phyloP scores from a whole-genome alignment of 2,797 vertebrate genomes.

The Pygocentrus nattereri region DNA sequence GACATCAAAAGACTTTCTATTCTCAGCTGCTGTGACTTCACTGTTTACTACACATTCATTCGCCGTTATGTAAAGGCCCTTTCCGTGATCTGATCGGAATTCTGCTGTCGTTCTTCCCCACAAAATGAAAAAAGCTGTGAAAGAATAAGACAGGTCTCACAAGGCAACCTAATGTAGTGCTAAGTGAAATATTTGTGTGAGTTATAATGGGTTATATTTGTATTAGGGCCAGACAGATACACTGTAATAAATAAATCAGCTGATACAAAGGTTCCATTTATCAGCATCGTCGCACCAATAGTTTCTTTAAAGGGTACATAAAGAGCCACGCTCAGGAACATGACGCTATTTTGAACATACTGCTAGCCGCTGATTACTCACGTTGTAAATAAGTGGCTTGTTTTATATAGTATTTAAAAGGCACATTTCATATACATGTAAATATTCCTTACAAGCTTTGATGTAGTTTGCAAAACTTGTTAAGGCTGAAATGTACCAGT shows the following conservation, averaged over 20 bases:
- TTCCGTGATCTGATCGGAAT: constrained; percentile 5
- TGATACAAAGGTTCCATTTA: neutral
- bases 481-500: too few relatives aligned
- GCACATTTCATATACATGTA: too few relatives aligned
- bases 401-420: too few relatives aligned
- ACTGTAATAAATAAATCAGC: neutral
- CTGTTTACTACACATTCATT: constrained; percentile 58
- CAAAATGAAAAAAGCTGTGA: neutral
- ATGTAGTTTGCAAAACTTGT: neutral
- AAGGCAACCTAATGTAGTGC: constrained; percentile 18
- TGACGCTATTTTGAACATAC: neutral
- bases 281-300: neutral
- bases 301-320: neutral
- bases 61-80: constrained; percentile 46
- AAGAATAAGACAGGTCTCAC: constrained; percentile 24
- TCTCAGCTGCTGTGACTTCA: constrained; percentile 35
- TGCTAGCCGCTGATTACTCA: neutral
- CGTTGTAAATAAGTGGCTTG: neutral
- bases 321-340: neutral
- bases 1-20: constrained; percentile 52
- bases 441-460: neutral
- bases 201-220: neutral
- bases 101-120: neutral
- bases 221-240: neutral
- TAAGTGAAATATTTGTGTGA: constrained; percentile 3